These are phyloP conservation scores for Pygoscelis antarcticus DNA, from an alignment of 2,113 vertebrate species.

Conservation along the genomic window DNA sequence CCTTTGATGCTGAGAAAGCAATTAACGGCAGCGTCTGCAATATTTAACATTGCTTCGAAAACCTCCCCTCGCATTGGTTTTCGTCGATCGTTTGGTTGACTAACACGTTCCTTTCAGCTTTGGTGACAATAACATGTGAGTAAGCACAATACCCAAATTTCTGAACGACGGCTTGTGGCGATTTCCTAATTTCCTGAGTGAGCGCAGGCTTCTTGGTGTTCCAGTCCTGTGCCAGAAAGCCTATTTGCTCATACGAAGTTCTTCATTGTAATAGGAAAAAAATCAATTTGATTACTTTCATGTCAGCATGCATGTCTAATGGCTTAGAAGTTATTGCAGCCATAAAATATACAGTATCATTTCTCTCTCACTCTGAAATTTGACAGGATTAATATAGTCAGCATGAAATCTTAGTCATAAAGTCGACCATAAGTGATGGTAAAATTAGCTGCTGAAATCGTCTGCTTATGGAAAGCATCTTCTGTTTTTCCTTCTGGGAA, in stretches of 20 bases:
- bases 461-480: constrained; percentile 51
- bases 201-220: constrained; percentile 7
- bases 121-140: constrained; percentile 74
- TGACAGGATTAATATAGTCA: constrained; percentile 62
- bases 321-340: constrained; percentile 51
- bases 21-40: not conserved
- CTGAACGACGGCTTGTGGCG: constrained; percentile 67
- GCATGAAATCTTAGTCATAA: constrained; percentile 58
- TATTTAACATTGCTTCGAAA: not conserved
- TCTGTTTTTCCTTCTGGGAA: constrained; percentile 32
- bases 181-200: constrained; percentile 79
- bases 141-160: constrained; percentile 65
- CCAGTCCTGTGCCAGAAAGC: constrained; percentile 12
- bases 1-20: not conserved
- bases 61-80: not conserved
- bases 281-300: constrained; percentile 60
- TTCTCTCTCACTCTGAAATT: constrained; percentile 46
- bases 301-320: constrained; percentile 52
- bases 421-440: constrained; percentile 27
- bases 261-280: constrained; percentile 44
- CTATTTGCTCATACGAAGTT: constrained; percentile 45
- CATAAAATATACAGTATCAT: constrained; percentile 53
- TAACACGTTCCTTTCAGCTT: constrained; percentile 58
- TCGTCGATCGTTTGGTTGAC: not conserved
- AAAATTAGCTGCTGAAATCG: constrained; percentile 40